Percentiles rank a stretch among this genome's conserved stretches.
These are phyloP conservation scores for Cariama cristata DNA, from an alignment of 2,113 vertebrate genomes.

Conservation along the genomic window DNA sequence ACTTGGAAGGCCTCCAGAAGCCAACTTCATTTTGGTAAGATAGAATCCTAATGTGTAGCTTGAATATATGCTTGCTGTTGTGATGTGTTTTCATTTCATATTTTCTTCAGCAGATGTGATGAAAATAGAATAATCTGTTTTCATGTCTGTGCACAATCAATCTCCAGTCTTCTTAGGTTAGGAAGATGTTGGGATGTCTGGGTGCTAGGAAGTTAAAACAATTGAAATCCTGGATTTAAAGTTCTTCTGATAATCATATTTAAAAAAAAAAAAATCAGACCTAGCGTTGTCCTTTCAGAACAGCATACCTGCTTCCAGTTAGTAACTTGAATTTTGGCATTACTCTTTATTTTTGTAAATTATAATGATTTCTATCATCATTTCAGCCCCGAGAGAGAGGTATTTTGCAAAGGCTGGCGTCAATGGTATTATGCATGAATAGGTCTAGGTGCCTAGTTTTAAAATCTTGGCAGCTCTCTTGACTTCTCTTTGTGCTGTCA, in stretches of 20 bases:
- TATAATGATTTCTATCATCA: neutral
- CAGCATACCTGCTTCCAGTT: neutral
- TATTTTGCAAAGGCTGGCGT: neutral
- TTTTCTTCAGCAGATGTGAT: neutral
- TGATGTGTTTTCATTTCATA: neutral
- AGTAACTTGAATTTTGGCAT: neutral
- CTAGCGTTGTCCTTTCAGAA: neutral
- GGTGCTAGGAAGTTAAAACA: neutral
- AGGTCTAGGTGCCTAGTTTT: neutral
- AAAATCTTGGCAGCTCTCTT: slow-evolving; percentile 17
- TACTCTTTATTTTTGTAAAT: neutral
- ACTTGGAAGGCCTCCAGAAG: slow-evolving; percentile 18
- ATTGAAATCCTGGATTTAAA: neutral
- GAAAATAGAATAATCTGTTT: neutral
- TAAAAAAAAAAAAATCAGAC: neutral
- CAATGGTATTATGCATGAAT: neutral
- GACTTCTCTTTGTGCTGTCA: slow-evolving; percentile 23
- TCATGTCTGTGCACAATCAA: neutral
- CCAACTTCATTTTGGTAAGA: slow-evolving; percentile 55
- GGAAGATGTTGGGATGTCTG: neutral
- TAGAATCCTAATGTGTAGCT: neutral
- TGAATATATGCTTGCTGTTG: neutral
- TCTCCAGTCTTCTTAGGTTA: neutral
- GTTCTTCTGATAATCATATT: neutral
- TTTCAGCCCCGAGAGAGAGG: neutral